Evolutionary conservation across 2,797 vertebrate genomes (phyloP).

Genomic region (Spea hammondii): DNA sequence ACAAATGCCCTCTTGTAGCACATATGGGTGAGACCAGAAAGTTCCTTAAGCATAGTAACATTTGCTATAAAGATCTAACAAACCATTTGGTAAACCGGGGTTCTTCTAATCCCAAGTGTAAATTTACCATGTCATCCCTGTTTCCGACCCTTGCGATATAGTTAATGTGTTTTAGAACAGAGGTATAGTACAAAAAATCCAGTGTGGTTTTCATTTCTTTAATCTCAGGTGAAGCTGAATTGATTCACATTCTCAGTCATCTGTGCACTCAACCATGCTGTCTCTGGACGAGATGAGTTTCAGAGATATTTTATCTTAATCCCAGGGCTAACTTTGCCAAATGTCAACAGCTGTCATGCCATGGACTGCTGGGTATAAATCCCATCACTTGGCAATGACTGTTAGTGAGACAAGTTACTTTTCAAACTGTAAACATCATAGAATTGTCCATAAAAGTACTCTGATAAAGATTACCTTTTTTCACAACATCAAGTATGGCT

Average conservation of each 20-base stretch:
- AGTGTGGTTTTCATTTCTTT: slow-evolving; percentile 40
- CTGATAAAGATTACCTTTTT: no score
- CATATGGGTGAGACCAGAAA: no score
- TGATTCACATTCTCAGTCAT: slow-evolving; percentile 41
- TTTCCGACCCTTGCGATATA: slow-evolving; percentile 28
- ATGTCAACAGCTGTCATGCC: slow-evolving; percentile 21
- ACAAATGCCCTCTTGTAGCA: no score
- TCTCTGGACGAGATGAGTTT: slow-evolving; percentile 37
- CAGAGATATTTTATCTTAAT: slow-evolving; percentile 36
- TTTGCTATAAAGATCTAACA: background rate
- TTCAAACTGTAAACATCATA: no score
- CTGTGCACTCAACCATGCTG: slow-evolving; percentile 40
- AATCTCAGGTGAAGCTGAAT: slow-evolving; percentile 29
- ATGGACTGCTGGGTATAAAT: slow-evolving; percentile 26
- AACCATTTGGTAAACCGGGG: background rate
- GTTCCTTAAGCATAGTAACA: no score
- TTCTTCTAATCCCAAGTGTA: slow-evolving; percentile 1
- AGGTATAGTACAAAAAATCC: slow-evolving; percentile 1
- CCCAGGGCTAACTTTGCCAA: slow-evolving; percentile 1
- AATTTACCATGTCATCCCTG: background rate
- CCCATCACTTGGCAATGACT: background rate
- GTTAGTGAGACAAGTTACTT: no score
- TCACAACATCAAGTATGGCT: no score
- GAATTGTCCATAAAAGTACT: no score
- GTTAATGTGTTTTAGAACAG: slow-evolving; percentile 4